phyloP scores from a whole-genome alignment of 2,888 invertebrate genomes.

The Sicus ferrugineus region DNA sequence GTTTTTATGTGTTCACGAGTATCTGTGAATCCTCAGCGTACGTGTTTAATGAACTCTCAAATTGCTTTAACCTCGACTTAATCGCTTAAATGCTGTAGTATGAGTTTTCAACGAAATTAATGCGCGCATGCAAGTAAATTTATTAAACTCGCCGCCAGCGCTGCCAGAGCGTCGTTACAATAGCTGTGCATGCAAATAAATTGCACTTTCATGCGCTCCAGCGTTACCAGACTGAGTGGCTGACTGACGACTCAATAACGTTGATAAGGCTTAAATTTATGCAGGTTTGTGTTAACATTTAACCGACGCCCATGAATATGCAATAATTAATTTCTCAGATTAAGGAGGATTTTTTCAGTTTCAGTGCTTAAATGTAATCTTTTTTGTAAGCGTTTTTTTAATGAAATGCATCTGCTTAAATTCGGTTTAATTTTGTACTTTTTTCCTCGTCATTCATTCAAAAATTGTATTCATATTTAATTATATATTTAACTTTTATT shows the following conservation, averaged over 20 bases:
- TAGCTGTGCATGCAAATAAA: not conserved
- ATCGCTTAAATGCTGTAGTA: slow-evolving; percentile 15
- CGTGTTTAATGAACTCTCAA: slow-evolving; percentile 38
- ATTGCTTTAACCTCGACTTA: slow-evolving; percentile 30
- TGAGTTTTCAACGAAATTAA: slow-evolving; percentile 16
- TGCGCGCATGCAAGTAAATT: not conserved
- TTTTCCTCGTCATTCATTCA: no score
- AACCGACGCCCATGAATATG: slow-evolving; percentile 13
- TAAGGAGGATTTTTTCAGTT: not conserved
- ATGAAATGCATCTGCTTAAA: not conserved
- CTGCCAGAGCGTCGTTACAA: not conserved
- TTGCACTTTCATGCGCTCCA: not conserved
- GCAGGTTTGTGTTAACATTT: slow-evolving; percentile 23
- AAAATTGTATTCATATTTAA: not conserved
- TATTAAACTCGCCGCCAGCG: not conserved
- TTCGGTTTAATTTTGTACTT: not conserved
- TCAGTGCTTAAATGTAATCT: not conserved
- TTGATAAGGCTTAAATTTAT: slow-evolving; percentile 20
- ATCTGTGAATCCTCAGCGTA: not conserved
- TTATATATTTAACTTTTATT: not conserved
- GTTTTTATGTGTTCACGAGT: not conserved
- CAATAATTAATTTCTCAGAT: slow-evolving; percentile 27
- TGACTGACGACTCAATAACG: slow-evolving; percentile 14
- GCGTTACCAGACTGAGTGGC: not conserved
- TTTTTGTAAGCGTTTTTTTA: not conserved